These are phyloP conservation scores for Gnathonemus echidnorhynchus DNA, from an alignment of 2,113 vertebrate species.

Conservation along the genomic window DNA sequence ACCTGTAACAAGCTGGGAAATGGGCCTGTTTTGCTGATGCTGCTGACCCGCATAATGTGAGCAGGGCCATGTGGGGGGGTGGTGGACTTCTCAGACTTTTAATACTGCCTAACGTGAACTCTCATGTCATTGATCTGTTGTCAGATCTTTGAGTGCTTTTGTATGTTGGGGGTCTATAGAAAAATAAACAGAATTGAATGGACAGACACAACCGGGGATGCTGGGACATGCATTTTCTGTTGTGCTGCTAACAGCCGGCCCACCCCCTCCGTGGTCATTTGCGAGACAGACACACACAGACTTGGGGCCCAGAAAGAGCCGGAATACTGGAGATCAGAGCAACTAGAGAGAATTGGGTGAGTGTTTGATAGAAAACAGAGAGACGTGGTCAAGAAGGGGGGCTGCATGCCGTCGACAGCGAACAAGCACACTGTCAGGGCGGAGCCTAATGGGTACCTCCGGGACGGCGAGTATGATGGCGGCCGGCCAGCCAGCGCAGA, in stretches of 20 bases:
- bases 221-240: neutral
- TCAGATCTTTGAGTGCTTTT: neutral
- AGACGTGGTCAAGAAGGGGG: neutral
- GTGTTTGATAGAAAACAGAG: neutral
- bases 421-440: constrained; percentile 8
- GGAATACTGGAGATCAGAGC: neutral
- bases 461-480: constrained; percentile 47
- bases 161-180: neutral
- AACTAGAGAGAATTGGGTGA: neutral
- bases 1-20: neutral
- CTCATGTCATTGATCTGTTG: neutral
- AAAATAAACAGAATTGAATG: neutral
- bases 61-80: neutral
- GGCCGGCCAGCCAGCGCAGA: constrained; percentile 35
- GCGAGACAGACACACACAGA: neutral
- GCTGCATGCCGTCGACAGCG: neutral
- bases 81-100: neutral
- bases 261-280: neutral
- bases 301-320: neutral
- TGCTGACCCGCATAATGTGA: neutral
- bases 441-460: constrained; percentile 44
- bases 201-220: neutral
- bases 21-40: neutral
- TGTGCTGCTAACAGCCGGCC: neutral
- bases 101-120: neutral